Conservation (phyloP, 1,140 invertebrate species). For the Lasioglossum baleicum region DNA sequence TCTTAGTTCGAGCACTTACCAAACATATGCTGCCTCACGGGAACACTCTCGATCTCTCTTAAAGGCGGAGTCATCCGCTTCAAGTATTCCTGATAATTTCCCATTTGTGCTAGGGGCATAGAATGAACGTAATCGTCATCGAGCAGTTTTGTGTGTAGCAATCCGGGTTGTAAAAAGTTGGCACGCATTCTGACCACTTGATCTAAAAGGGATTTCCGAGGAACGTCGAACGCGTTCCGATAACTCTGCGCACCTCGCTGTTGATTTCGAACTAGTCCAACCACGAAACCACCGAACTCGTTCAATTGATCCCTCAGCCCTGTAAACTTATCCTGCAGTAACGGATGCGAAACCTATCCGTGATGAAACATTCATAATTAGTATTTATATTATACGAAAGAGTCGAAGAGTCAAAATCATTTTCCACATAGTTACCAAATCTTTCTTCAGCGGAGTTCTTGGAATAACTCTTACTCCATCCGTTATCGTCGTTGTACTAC, state of each 20-base stretch:
- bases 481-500: constrained; percentile 76
- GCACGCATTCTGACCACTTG: constrained; percentile 96
- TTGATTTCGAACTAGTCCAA: constrained; percentile 84
- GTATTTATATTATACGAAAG: not conserved
- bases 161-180: constrained; percentile 92
- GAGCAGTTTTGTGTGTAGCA: constrained; percentile 87
- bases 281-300: constrained; percentile 92
- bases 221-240: constrained; percentile 97
- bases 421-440: constrained; percentile 82
- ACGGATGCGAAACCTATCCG: constrained; percentile 84
- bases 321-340: constrained; percentile 90
- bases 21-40: constrained; percentile 98
- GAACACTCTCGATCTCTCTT: constrained; percentile 95
- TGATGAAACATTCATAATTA: constrained; percentile 16
- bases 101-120: constrained; percentile 98
- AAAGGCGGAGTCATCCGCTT: constrained; percentile 95
- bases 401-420: not conserved
- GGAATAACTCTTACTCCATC: constrained; percentile 88
- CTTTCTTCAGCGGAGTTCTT: constrained; percentile 85
- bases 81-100: constrained; percentile 99
- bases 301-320: constrained; percentile 89
- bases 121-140: constrained; percentile 96
- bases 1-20: constrained; percentile 80
- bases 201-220: constrained; percentile 92
- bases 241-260: constrained; percentile 87